Evolutionary conservation across 2,888 invertebrate species (phyloP), one percentile per base, ranked within the genome.

Genomic region (Galeruca laticollis): DNA sequence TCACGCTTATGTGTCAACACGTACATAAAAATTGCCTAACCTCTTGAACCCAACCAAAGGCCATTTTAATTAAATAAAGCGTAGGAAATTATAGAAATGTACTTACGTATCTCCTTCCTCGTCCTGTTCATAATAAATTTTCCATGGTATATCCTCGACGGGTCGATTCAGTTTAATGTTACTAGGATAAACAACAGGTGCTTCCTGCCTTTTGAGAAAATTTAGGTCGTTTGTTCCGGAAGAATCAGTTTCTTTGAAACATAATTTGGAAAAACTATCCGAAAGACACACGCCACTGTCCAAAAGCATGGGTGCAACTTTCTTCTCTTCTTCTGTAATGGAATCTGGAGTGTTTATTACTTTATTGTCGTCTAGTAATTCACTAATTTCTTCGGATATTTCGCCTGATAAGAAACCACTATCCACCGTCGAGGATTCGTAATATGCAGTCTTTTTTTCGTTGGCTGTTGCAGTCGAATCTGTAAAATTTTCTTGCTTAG

Each of bases 101-200:
- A 91, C 95, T 93, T 89, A 95, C 95, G 95, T 95, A 85, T 96
- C 95, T 76, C 95, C 96, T 78, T 94, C 94, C 74, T 92, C 91
- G 83, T 95, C 93, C 80, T 93, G 94, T 75, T 90, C 88, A 83
- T 91, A 94, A 77, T 91, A 91, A 76, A 90, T 85, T 79, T 90
- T 88, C 89, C 92, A 90, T 21, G 72, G 78, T 57, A 80, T 77
- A 61, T 78, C 76, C 35, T 75, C 71, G 56, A 10, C n/a, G n/a
- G 56, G 56, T 18, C 15, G 33, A 21, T 10, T 60, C 65, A 21
- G 31, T 11, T 52, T 54, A 56, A 60, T 52, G 43, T 54, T 33
- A 10, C 40, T 72, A 57, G 66, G 59, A 13, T 70, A 59, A 33
- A 71, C 76, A 71, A 75, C 79, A 76, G 78, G 77, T 76, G 76